Conservation (phyloP, 1,140 invertebrate genomes). For the Aphelenchoides avenae region DNA sequence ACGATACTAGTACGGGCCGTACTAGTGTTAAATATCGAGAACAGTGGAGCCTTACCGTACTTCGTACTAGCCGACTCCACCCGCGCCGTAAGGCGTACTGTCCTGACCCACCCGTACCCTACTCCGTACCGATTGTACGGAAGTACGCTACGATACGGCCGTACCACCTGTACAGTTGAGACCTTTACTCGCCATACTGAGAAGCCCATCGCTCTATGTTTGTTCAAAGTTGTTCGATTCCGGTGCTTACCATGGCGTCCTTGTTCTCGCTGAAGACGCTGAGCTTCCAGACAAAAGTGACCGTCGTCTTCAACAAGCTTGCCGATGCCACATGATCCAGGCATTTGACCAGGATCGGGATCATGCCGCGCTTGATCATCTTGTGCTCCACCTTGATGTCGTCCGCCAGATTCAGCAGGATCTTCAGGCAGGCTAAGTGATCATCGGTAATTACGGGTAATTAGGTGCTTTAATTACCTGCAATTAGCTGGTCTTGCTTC, state of each 20-base stretch:
- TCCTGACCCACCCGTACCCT: too few relatives aligned
- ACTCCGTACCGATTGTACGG: too few relatives aligned
- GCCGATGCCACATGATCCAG: constrained; percentile 78
- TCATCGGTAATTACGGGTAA: constrained; percentile 5
- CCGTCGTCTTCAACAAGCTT: constrained; percentile 79
- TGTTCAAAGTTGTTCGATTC: too few relatives aligned
- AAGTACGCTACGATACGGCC: too few relatives aligned
- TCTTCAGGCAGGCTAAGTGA: constrained; percentile 70
- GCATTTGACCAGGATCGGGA: constrained; percentile 78
- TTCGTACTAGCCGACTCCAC: too few relatives aligned
- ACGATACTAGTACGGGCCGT: too few relatives aligned
- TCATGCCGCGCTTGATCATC: constrained; percentile 86
- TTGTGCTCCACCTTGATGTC: constrained; percentile 88
- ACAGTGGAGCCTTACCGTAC: too few relatives aligned
- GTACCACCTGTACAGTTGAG: too few relatives aligned
- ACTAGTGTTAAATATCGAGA: too few relatives aligned
- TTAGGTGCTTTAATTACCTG: constrained; percentile 64
- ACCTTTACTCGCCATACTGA: too few relatives aligned
- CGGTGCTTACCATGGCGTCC: constrained; percentile 85
- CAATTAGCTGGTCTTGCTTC: constrained; percentile 84
- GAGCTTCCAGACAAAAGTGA: constrained; percentile 89
- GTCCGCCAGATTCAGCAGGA: constrained; percentile 88
- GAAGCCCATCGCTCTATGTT: too few relatives aligned
- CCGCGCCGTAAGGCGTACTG: too few relatives aligned
- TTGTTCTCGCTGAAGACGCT: constrained; percentile 91